Base-by-base conservation (phyloP, 2,888 invertebrate genomes). In the Acanthosepion lycidas region DNA sequence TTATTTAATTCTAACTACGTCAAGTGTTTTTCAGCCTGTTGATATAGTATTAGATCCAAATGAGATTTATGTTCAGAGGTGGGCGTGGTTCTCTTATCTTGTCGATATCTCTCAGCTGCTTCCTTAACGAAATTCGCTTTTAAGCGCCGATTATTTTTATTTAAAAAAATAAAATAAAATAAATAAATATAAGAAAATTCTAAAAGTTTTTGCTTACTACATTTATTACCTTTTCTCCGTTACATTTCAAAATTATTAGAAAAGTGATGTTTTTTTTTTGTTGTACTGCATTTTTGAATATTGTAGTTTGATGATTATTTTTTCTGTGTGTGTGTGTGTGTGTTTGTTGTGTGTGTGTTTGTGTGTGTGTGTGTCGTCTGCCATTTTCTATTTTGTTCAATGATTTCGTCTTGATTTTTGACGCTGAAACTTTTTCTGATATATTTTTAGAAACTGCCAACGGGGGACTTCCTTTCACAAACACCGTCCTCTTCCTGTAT, bases 391-490 rank as follows among this genome's bases (percentile, higher is more conserved):
- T 33, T 78, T 78, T 78, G 78, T 78, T n/a, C 78, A 78, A n/a
- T 33, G n/a, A 78, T 78, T 18, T 18, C 15, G 23, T 78, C n/a
- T 78, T 78, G 78, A 78, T 78, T 78, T 78, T 15, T 78, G 0
- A 9, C n/a, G 18, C n/a, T 23, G n/a, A 78, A n/a, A n/a, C 15
- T 33, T n/a, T 78, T n/a, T 33, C n/a, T 78, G n/a, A 78, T 78
- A 33, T 78, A 78, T 78, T 78, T 78, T 78, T n/a, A n/a, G 78
- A 78, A 78, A 78, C 78, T 78, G 78, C 78, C 78, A n/a, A 78
- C 12, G 78, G 78, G 78, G 78, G 33, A n/a, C 15, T 33, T 78
- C 78, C 15, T 78, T 78, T n/a, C 78, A 78, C 78, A 78, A 78
- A 78, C n/a, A 78, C n/a, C n/a, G n/a, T 0, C n/a, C n/a, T n/a